phyloP scores from a whole-genome alignment of 2,888 invertebrate species.

The Pristionchus maxplancki region DNA sequence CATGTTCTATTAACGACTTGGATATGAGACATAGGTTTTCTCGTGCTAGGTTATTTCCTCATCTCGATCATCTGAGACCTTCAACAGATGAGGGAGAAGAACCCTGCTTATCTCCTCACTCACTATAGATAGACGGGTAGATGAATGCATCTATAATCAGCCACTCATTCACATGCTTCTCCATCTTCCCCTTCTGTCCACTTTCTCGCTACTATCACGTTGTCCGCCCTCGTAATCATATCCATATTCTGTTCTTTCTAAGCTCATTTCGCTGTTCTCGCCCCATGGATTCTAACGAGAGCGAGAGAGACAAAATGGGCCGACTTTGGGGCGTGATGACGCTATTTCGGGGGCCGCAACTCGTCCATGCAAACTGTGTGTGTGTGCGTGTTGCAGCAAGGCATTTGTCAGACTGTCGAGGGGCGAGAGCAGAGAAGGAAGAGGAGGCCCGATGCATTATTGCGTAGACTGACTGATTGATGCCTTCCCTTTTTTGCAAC shows the following conservation, averaged over 20 bases:
- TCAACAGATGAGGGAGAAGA: background rate
- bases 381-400: background rate
- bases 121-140: slow-evolving; percentile 15
- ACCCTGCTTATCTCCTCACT: background rate
- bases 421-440: background rate
- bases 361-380: background rate
- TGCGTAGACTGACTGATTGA: slow-evolving; percentile 39
- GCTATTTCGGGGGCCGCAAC: slow-evolving; percentile 29
- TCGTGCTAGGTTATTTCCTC: background rate
- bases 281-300: slow-evolving; percentile 24
- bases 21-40: too few species aligned
- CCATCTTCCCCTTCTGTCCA: background rate
- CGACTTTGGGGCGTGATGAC: background rate
- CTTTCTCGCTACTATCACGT: background rate
- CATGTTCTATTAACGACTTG: too few species aligned
- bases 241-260: background rate
- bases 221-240: background rate
- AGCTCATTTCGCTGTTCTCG: slow-evolving; percentile 14
- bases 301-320: background rate
- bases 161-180: slow-evolving; percentile 21
- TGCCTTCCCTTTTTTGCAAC: slow-evolving; percentile 8
- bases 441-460: slow-evolving; percentile 7
- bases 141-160: slow-evolving; percentile 45
- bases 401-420: slow-evolving; percentile 9
- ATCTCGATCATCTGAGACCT: background rate